Evolutionary conservation across 2,888 invertebrate species (phyloP).

Genomic region (Shargacucullia verbasci): DNA sequence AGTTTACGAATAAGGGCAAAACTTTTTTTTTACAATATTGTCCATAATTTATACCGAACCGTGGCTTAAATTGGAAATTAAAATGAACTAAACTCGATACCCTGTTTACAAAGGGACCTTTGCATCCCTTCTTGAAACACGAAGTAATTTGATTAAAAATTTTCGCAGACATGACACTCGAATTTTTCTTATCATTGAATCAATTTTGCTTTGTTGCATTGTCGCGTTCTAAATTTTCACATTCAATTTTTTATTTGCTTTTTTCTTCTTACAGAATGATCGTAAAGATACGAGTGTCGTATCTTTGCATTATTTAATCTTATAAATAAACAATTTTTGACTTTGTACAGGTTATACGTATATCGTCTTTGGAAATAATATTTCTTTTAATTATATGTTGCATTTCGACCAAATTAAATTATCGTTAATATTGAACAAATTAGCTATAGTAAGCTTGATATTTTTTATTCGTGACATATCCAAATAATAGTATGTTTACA

Average conservation of each 20-base stretch:
- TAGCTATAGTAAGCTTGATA: slow-evolving; percentile 4
- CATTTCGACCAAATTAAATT: slow-evolving; percentile 8
- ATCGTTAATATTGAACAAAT: slow-evolving; percentile 25
- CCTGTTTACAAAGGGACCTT: slow-evolving; percentile 72
- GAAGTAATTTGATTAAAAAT: slow-evolving; percentile 39
- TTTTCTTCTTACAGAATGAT: too few species aligned
- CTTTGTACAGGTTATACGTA: slow-evolving; percentile 57
- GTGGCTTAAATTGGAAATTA: slow-evolving; percentile 62
- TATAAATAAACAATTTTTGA: slow-evolving; percentile 30
- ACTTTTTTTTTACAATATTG: slow-evolving; percentile 74
- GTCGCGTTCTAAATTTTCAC: too few species aligned
- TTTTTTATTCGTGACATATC: slow-evolving; percentile 5
- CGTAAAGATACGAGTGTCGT: slow-evolving; percentile 16
- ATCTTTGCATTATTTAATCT: slow-evolving; percentile 18
- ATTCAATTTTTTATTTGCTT: too few species aligned
- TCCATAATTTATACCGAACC: slow-evolving; percentile 74
- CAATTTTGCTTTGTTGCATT: too few species aligned
- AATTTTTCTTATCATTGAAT: not conserved
- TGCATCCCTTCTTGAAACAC: slow-evolving; percentile 52
- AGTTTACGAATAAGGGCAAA: slow-evolving; percentile 70
- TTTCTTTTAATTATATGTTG: slow-evolving; percentile 31
- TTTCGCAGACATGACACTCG: slow-evolving; percentile 18
- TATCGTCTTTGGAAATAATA: slow-evolving; percentile 49
- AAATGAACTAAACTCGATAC: slow-evolving; percentile 69
- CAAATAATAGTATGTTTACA: not conserved